Evolutionary conservation across 1,140 invertebrate genomes (phyloP), one percentile per base, ranked within the genome.

Genomic region (Neodiprion fabricii): DNA sequence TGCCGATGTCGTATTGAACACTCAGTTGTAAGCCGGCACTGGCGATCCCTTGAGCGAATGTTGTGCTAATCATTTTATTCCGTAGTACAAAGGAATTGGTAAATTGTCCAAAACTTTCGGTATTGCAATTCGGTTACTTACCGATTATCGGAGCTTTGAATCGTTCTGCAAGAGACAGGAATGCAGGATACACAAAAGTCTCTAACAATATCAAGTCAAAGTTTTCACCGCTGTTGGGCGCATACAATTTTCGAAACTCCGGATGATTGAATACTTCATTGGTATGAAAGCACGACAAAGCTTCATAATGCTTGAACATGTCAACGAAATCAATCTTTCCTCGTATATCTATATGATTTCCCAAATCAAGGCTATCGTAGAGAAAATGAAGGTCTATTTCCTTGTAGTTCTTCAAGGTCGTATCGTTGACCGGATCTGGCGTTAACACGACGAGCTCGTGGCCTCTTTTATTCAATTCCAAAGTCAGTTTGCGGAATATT

Each of bases 401-500:
- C 14, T 53, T 76, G 12, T 75, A 74, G 40, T 78, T 79, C 4
- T 50, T 73, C 7, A 75, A 70, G n/a, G 5, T 69, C 9, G 75
- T 74, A 23, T 75, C 69, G n/a, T 78, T 79, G 48, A 70, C 67
- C 10, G 81, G 85, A 70, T 79, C 73, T 7, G 72, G 73, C 7
- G 84, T 84, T 2, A 86, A 79, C 2, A 85, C 72, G 4, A 83
- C 85, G 1, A 89, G 75, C 48, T 87, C 74, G 71, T 89, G 87
- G 9, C 87, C 87, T 68, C 81, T 78, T 5, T 71, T 70, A 0
- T 79, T 81, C 47, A 87, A 72, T 66, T 77, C 79, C n/a, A 75
- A 74, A 2, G 78, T 77, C 23, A 84, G 67, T 12, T 78, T 76
- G 23, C 72, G 73, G 69, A 78, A 76, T 40, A 84, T 76, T 72